phyloP scores from a whole-genome alignment of 2,797 vertebrate species.

The Petrocephalus schoutedeni region DNA sequence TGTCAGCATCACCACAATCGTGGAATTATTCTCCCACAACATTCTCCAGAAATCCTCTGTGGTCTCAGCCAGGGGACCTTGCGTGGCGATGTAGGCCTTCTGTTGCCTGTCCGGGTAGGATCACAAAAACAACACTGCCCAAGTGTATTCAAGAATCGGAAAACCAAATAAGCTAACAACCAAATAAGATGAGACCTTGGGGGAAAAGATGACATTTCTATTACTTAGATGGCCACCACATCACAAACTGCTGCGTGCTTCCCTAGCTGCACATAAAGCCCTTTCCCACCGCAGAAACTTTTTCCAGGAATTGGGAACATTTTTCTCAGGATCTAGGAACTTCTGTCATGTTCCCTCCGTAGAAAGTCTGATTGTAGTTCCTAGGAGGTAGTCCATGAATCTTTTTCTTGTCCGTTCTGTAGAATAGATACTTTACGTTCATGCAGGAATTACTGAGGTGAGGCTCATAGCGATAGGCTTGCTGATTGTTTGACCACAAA shows the following conservation, averaged over 20 bases:
- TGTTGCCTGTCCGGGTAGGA: constrained; percentile 71
- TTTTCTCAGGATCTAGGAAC: not conserved
- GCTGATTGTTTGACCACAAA: not conserved
- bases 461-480: not conserved
- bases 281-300: not conserved
- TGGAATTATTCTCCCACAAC: constrained; percentile 97
- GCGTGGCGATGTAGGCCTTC: constrained; percentile 91
- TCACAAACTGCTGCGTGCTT: not conserved
- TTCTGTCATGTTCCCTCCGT: not conserved
- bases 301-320: not conserved
- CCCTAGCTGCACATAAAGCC: not conserved
- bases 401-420: not conserved
- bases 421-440: not conserved
- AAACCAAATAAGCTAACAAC: not conserved
- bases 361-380: not conserved
- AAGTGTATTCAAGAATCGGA: not conserved
- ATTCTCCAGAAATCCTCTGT: constrained; percentile 98
- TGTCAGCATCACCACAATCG: constrained; percentile 95
- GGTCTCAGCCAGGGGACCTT: constrained; percentile 91
- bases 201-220: not conserved
- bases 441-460: not conserved
- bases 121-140: not conserved
- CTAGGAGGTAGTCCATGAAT: not conserved
- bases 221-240: not conserved
- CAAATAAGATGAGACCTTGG: not conserved